Conservation (phyloP, 2,888 invertebrate genomes). For the Itoplectis maculator region DNA sequence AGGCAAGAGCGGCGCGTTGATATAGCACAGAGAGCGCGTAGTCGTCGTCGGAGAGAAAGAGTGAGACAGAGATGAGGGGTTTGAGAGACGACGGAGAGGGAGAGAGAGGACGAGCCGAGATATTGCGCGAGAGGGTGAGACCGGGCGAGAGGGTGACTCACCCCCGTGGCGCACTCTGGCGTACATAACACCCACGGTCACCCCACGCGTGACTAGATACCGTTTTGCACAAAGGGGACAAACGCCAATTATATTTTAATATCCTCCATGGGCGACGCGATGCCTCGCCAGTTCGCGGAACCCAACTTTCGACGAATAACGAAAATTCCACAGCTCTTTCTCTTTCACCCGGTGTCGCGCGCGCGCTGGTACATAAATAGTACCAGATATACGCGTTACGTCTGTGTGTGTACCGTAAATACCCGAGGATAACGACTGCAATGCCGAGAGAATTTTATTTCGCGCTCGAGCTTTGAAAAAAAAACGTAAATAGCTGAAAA, state of each 20-base stretch:
- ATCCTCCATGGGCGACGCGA: constrained; percentile 73
- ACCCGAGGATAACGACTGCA: constrained; percentile 25
- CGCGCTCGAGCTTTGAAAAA: neutral
- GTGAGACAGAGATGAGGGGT: constrained; percentile 65
- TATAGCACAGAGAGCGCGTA: neutral
- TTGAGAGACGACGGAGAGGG: no score
- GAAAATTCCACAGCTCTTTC: constrained; percentile 51
- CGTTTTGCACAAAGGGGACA: constrained; percentile 82
- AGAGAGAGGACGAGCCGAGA: constrained; percentile 65
- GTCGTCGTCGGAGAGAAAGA: constrained; percentile 55
- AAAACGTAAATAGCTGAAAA: neutral
- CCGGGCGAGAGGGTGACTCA: constrained; percentile 81
- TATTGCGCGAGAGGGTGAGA: constrained; percentile 65
- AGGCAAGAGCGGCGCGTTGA: constrained; percentile 45
- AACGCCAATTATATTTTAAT: constrained; percentile 84
- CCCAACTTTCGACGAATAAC: constrained; percentile 58
- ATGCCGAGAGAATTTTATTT: constrained; percentile 35
- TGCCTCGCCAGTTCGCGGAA: constrained; percentile 60
- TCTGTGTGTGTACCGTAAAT: constrained; percentile 20
- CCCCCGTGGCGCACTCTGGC: constrained; percentile 82
- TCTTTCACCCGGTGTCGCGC: constrained; percentile 11
- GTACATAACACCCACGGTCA: constrained; percentile 82
- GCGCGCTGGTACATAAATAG: neutral
- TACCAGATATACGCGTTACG: constrained; percentile 29
- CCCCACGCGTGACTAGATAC: constrained; percentile 83